Percentiles rank a stretch among this genome's conserved stretches.
Conservation (phyloP, 1,140 invertebrate species). For the Drosophila pseudoananassae region DNA sequence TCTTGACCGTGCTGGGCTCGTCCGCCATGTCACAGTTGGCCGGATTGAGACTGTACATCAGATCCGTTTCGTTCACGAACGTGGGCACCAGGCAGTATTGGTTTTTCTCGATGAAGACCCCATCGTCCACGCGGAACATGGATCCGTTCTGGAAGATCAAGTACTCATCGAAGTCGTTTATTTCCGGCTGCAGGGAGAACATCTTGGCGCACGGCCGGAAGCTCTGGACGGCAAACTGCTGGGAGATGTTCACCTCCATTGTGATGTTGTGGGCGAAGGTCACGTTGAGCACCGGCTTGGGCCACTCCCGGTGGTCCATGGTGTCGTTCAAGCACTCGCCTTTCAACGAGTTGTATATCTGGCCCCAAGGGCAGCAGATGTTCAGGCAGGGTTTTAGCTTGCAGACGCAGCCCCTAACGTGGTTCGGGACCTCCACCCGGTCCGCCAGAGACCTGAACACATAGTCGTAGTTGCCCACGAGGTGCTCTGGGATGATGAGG, state of each 20-base stretch:
- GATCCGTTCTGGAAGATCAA: conserved; percentile 69
- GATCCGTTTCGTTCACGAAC: conserved; percentile 57
- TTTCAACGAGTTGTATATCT: conserved; percentile 29
- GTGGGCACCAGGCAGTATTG: conserved; percentile 70
- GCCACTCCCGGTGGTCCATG: conserved; percentile 42
- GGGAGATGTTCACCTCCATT: conserved; percentile 53
- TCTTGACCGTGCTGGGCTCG: conserved; percentile 63
- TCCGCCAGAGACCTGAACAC: conserved; percentile 63
- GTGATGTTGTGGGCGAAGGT: conserved; percentile 49
- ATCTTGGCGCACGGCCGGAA: conserved; percentile 73
- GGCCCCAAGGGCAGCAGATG: conserved; percentile 76
- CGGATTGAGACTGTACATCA: conserved; percentile 59
- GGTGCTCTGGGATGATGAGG: conserved; percentile 61
- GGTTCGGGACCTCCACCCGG: conserved; percentile 56
- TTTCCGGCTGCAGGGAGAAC: conserved; percentile 65
- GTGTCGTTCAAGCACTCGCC: conserved; percentile 46
- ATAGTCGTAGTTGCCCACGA: conserved; percentile 70
- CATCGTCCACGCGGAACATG: conserved; percentile 57
- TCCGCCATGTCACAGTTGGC: conserved; percentile 65
- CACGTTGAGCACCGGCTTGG: conserved; percentile 58
- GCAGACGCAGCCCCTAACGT: conserved; percentile 72
- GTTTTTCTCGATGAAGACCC: conserved; percentile 54
- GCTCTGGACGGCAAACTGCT: conserved; percentile 72
- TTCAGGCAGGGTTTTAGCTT: conserved; percentile 78
- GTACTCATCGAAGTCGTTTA: conserved; percentile 56